Conservation (phyloP, 1,140 invertebrate species). For the Lasioglossum baleicum region DNA sequence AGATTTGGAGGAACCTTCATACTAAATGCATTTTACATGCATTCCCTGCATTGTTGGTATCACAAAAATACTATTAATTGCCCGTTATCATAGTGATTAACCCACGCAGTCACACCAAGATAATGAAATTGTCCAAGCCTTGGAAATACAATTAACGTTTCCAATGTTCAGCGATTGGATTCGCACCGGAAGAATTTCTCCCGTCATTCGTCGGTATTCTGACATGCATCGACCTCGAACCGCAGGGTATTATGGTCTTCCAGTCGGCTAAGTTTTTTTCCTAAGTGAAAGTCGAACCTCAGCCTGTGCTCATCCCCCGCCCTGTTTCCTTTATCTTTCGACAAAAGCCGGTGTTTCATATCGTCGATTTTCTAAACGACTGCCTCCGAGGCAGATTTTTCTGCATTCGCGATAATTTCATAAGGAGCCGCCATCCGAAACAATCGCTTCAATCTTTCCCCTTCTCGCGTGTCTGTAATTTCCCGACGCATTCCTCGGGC, state of each 20-base stretch:
- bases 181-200: conserved; percentile 32
- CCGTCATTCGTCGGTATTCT: conserved; percentile 39
- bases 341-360: conserved; percentile 73
- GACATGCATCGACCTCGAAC: conserved; percentile 18
- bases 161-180: not conserved
- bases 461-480: conserved; percentile 13
- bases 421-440: conserved; percentile 64
- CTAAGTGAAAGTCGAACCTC: conserved; percentile 51
- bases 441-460: conserved; percentile 27
- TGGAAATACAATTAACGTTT: too few species aligned
- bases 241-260: conserved; percentile 63
- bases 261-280: conserved; percentile 65
- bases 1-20: too few species aligned
- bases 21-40: too few species aligned
- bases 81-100: too few species aligned
- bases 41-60: too few species aligned
- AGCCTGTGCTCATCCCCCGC: conserved; percentile 14
- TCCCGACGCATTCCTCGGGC: conserved; percentile 21
- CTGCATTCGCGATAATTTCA: conserved; percentile 74
- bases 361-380: conserved; percentile 78
- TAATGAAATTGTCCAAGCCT: too few species aligned
- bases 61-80: too few species aligned
- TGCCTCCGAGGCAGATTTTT: conserved; percentile 69
- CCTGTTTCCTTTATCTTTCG: conserved; percentile 52
- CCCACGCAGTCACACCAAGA: too few species aligned